These are phyloP conservation scores for Enhydra lutris DNA, from an alignment of 2,113 vertebrate species.

Conservation along the genomic window DNA sequence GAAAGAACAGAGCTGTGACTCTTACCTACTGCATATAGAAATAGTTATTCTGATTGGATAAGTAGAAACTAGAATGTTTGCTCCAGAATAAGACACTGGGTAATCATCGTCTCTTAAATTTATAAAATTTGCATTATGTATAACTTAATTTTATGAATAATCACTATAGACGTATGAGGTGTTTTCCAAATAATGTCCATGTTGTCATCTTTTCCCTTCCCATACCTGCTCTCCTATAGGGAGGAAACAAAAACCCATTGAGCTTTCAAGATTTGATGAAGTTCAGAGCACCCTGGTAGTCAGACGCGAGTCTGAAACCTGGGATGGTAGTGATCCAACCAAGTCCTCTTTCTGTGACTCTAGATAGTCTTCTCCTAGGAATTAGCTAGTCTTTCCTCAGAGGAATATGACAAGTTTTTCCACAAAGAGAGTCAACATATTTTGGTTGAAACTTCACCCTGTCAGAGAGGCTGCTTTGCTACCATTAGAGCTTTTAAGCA, in stretches of 20 bases:
- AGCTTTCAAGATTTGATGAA: not conserved
- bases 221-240: not conserved
- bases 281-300: not conserved
- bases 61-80: not conserved
- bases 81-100: not conserved
- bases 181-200: not conserved
- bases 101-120: not conserved
- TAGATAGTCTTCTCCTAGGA: not conserved
- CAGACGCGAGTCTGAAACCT: not conserved
- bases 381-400: slow-evolving; percentile 3
- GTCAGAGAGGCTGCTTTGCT: slow-evolving; percentile 64
- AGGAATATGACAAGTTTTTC: slow-evolving; percentile 59
- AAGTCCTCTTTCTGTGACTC: not conserved
- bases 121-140: not conserved
- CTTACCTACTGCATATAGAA: not conserved
- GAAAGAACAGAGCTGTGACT: not conserved
- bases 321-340: not conserved
- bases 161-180: not conserved
- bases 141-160: not conserved
- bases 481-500: slow-evolving; percentile 68
- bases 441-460: slow-evolving; percentile 70
- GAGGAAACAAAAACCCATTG: not conserved
- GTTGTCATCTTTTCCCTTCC: not conserved
- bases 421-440: slow-evolving; percentile 71
- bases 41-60: not conserved